These are phyloP conservation scores for Ageneiosus marmoratus DNA, from an alignment of 2,113 vertebrate genomes.

Conservation along the genomic window DNA sequence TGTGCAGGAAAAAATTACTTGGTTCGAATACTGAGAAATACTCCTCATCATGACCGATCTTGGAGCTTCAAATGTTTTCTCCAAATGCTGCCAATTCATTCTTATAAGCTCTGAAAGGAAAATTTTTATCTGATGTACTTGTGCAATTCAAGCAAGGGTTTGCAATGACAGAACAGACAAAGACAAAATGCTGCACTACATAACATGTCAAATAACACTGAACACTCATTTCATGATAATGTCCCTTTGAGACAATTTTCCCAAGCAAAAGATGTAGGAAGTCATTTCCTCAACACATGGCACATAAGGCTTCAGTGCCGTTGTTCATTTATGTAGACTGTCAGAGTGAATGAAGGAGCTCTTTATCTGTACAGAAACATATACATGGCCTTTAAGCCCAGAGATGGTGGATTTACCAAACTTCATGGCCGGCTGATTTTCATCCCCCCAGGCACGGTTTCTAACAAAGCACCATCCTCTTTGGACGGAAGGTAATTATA, in stretches of 20 bases:
- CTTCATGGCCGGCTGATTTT: neutral
- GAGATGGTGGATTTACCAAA: slow-evolving; percentile 32
- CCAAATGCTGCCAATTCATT: neutral
- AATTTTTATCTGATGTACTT: neutral
- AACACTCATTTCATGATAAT: neutral
- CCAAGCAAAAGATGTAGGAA: neutral
- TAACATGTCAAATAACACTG: neutral
- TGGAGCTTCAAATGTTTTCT: neutral
- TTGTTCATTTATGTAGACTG: slow-evolving; percentile 45
- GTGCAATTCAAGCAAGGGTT: neutral
- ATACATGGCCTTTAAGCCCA: slow-evolving; percentile 41
- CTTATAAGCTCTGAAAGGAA: neutral
- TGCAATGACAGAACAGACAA: neutral
- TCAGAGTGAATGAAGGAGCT: slow-evolving; percentile 42
- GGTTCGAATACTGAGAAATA: neutral
- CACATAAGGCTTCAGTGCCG: slow-evolving; percentile 41
- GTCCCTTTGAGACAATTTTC: neutral
- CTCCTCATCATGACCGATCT: neutral
- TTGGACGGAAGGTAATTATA: slow-evolving; percentile 59
- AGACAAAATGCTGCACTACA: neutral
- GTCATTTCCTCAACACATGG: slow-evolving; percentile 51
- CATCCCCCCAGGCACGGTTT: slow-evolving; percentile 55
- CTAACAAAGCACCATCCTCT: slow-evolving; percentile 68
- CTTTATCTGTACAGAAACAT: slow-evolving; percentile 50
- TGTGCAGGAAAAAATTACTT: neutral